These are phyloP conservation scores for Cantharis rufa DNA, from an alignment of 2,888 invertebrate genomes.

Conservation along the genomic window DNA sequence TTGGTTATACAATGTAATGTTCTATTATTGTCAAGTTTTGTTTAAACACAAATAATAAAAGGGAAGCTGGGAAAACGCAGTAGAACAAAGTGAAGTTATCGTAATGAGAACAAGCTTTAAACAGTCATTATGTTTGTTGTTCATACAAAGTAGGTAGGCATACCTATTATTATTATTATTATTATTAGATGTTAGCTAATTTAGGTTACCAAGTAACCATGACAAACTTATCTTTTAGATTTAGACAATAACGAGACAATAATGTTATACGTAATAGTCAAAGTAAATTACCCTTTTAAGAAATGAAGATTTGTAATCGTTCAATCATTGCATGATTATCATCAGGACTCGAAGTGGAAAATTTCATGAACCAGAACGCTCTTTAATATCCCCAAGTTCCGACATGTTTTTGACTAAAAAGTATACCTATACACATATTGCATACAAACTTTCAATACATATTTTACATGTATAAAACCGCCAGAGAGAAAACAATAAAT, in stretches of 20 bases:
- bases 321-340: neutral
- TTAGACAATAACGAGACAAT: neutral
- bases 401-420: no score
- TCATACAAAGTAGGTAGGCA: neutral
- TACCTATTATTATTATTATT: neutral
- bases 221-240: neutral
- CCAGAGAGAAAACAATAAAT: no score
- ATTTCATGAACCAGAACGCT: no score
- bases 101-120: neutral
- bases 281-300: neutral
- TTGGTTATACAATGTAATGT: slow-evolving; percentile 7
- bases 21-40: neutral
- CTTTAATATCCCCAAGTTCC: no score
- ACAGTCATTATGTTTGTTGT: slow-evolving; percentile 6
- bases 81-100: neutral
- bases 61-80: slow-evolving; percentile 10
- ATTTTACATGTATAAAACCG: no score
- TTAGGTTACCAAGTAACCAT: slow-evolving; percentile 5
- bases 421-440: no score
- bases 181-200: slow-evolving; percentile 11
- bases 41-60: slow-evolving; percentile 10
- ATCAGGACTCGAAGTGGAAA: neutral
- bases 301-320: neutral
- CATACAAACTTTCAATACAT: no score
- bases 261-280: neutral